phyloP scores from a whole-genome alignment of 2,888 invertebrate genomes.

The Didymodactylos carnosus region DNA sequence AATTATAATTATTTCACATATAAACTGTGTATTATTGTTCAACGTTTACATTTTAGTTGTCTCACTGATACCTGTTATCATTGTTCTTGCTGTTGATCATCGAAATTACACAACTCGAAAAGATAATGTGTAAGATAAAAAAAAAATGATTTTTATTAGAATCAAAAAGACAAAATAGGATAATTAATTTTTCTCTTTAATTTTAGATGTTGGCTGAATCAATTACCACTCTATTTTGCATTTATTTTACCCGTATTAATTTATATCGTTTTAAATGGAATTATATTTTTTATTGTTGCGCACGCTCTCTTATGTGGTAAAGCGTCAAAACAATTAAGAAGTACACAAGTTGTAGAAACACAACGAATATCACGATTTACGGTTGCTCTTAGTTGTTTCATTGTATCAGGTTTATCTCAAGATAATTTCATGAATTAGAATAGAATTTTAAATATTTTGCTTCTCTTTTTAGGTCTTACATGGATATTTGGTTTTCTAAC shows the following conservation, averaged over 20 bases:
- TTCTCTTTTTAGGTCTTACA: conserved; percentile 30
- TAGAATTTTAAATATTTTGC: too few relatives aligned
- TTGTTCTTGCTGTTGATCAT: conserved; percentile 22
- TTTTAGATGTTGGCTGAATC: conserved; percentile 27
- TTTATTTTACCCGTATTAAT: conserved; percentile 25
- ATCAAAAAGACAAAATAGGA: too few relatives aligned
- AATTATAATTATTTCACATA: conserved; percentile 12
- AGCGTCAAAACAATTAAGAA: conserved; percentile 32
- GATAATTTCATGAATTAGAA: too few relatives aligned
- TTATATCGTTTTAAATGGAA: conserved; percentile 23
- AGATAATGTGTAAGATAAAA: conserved; percentile 24
- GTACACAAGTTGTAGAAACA: conserved; percentile 35
- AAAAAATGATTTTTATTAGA: not conserved
- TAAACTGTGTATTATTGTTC: too few relatives aligned
- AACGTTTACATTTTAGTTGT: conserved; percentile 20
- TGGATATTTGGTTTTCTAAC: conserved; percentile 31
- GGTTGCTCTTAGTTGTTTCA: conserved; percentile 28
- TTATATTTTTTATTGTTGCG: conserved; percentile 24
- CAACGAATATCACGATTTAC: conserved; percentile 25
- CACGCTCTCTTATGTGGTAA: conserved; percentile 21
- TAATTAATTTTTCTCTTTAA: not conserved
- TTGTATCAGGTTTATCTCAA: too few relatives aligned
- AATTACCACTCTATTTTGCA: conserved; percentile 24
- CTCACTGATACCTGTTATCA: conserved; percentile 22
- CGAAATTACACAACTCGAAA: conserved; percentile 18